Base-by-base conservation (phyloP, 2,888 invertebrate species). In the Anagyrus pseudococci region DNA sequence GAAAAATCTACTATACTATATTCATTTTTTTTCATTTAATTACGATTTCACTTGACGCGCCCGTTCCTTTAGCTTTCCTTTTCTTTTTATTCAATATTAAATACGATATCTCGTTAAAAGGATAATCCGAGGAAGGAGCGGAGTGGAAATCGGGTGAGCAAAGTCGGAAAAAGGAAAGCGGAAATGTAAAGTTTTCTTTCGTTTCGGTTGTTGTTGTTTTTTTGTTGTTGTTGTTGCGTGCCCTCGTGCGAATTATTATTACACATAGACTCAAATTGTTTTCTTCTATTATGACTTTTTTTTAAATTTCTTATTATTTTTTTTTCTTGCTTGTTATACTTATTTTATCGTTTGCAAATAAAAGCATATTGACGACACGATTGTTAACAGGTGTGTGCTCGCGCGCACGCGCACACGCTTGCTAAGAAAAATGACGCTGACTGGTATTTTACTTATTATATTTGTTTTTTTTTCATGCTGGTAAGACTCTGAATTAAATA, bases 401-500 rank as follows among this genome's bases (percentile, higher is more conserved):
- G 69, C 60, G 67, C 66, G 68, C 67, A 66, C 67, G 49, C 44
- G 56, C 64, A 59, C 66, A 57, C 60, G 60, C 66, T 40, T 60
- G 66, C 59, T 66, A 68, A 69, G 56, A 64, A 62, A 67, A 68
- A 62, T 66, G 63, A n/a, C n/a, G 54, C 66, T 66, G 66, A 56
- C 62, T 59, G 54, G 43, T 61, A 56, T 41, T 53, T 47, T 47
- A 58, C 41, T 62, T 58, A 48, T 55, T 57, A 53, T 52, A 50
- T 41, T 58, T 33, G 46, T 29, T 47, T 53, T 26, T 29, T 58
- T 50, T 48, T 61, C 69, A 70, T 73, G 70, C 74, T 76, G 73
- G 74, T 77, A 78, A n/a, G 76, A 76, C 75, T 75, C 72, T 77
- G 75, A 78, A 78, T 78, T 77, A 77, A 79, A 78, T 77, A 77